phyloP scores from a whole-genome alignment of 2,113 vertebrate species.

The Desmodus rotundus region DNA sequence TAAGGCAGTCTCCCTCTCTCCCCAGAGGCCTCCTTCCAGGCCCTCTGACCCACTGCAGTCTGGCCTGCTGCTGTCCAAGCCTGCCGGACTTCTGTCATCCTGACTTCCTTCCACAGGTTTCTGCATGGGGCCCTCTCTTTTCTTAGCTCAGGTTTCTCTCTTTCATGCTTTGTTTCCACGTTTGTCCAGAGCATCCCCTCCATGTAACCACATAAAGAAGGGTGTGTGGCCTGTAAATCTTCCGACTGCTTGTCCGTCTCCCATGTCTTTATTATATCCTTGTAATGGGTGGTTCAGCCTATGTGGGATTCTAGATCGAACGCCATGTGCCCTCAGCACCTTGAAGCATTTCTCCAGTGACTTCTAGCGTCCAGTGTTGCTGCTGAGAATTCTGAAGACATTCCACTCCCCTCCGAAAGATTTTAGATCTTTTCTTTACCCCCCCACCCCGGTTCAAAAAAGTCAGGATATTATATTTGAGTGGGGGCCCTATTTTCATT shows the following conservation, averaged over 20 bases:
- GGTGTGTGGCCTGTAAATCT: not conserved
- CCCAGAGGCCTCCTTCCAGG: not conserved
- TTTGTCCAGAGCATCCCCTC: not conserved
- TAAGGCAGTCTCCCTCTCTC: too few relatives aligned
- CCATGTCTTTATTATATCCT: not conserved
- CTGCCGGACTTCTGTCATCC: not conserved
- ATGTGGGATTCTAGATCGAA: not conserved
- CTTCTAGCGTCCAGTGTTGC: not conserved
- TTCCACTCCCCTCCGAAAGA: not conserved
- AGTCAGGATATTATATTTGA: not conserved
- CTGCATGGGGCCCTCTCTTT: not conserved
- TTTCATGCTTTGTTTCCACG: not conserved
- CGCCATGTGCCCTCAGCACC: not conserved
- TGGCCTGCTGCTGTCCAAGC: not conserved
- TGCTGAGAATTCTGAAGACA: not conserved
- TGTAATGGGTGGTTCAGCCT: not conserved
- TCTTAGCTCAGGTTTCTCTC: not conserved
- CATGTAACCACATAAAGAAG: not conserved
- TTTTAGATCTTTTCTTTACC: slow-evolving; percentile 1
- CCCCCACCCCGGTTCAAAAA: not conserved
- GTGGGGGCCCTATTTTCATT: not conserved
- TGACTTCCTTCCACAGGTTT: not conserved
- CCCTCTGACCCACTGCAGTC: not conserved
- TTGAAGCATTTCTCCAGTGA: not conserved
- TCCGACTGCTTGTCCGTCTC: not conserved